These are phyloP conservation scores for Rhombomys opimus DNA, from an alignment of 2,113 vertebrate species.

Conservation along the genomic window DNA sequence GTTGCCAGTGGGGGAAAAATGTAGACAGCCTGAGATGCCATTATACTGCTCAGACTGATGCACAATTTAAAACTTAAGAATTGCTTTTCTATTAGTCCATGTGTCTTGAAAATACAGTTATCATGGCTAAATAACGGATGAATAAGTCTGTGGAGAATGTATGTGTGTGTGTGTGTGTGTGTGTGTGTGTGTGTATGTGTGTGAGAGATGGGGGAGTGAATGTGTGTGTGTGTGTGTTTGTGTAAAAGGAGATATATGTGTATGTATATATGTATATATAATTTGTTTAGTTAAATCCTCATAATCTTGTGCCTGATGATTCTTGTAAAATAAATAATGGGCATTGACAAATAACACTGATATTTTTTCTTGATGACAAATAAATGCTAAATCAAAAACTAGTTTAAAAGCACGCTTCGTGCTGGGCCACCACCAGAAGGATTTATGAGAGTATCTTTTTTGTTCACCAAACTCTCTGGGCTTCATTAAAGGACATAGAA, in stretches of 20 bases:
- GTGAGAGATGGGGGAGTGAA: not conserved
- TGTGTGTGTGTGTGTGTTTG: not conserved
- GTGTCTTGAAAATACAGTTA: not conserved
- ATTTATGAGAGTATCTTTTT: not conserved
- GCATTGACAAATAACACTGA: not conserved
- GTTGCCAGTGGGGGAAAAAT: rapidly evolving
- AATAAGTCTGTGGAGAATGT: not conserved
- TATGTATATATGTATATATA: too few relatives aligned
- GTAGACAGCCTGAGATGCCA: too few relatives aligned
- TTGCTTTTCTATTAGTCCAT: not conserved
- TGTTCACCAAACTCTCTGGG: not conserved
- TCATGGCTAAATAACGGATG: not conserved
- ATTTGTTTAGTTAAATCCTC: not conserved
- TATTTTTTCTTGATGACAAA: not conserved
- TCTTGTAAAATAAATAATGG: not conserved
- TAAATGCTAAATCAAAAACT: not conserved
- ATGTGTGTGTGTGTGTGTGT: not conserved
- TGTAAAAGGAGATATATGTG: not conserved
- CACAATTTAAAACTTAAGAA: too few relatives aligned
- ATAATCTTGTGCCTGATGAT: not conserved
- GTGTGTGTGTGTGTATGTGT: not conserved
- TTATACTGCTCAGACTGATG: rapidly evolving
- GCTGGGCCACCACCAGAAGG: rapidly evolving
- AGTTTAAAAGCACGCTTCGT: not conserved
- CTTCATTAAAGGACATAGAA: not conserved